phyloP scores from a whole-genome alignment of 2,113 vertebrate species.

The Colinus virginianus region DNA sequence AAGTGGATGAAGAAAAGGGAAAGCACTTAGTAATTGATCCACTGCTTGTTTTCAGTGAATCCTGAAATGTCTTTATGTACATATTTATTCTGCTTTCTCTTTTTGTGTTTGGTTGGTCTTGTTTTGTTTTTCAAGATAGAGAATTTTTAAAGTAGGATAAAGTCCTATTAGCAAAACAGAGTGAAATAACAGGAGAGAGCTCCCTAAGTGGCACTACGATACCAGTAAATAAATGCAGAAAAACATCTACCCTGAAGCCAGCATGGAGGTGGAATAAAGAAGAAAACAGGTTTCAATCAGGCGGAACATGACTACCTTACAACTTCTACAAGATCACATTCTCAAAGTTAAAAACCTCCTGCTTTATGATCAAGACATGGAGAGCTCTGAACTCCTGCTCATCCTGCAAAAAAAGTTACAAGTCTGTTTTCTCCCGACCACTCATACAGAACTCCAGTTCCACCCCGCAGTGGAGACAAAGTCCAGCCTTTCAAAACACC shows the following conservation, averaged over 20 bases:
- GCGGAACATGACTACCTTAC: background rate
- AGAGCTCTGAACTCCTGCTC: background rate
- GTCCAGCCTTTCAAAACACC: background rate
- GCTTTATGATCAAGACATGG: background rate
- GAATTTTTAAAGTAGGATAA: background rate
- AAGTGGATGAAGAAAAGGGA: background rate
- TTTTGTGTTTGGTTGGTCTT: background rate
- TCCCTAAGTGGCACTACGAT: background rate
- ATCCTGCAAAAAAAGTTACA: background rate
- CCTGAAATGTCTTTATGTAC: background rate
- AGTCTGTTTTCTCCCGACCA: background rate
- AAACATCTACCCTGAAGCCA: background rate
- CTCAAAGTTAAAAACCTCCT: background rate
- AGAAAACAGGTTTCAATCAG: background rate
- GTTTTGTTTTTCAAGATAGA: background rate
- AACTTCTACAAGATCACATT: background rate
- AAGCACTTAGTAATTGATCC: conserved; percentile 42
- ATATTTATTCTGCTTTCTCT: background rate
- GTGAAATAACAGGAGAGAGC: background rate
- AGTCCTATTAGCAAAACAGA: background rate
- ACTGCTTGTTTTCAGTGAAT: conserved; percentile 3
- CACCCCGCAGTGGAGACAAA: background rate
- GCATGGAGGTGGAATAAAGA: background rate
- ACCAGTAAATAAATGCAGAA: background rate
- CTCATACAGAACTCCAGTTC: background rate